A percentile compares a stretch with the other conserved stretches of the same genome.
Evolutionary conservation across 2,113 vertebrate genomes (phyloP).

Genomic region (Prunella fulvescens): DNA sequence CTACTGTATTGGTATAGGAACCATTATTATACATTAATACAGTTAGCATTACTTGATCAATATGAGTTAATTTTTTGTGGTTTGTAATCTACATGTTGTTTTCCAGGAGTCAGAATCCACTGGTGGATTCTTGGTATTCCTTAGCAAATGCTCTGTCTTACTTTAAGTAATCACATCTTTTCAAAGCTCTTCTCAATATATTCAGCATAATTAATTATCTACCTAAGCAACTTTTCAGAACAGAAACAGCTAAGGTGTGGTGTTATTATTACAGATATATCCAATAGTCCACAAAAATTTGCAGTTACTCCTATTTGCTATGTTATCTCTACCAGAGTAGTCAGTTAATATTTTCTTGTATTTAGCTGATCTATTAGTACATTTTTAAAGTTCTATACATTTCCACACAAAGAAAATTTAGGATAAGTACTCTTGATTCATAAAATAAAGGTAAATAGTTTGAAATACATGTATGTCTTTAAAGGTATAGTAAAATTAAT

Average conservation of each 20-base stretch:
- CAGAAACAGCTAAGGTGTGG: not conserved
- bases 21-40: not conserved
- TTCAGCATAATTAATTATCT: not conserved
- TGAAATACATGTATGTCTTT: not conserved
- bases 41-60: not conserved
- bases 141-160: not conserved
- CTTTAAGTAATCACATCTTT: not conserved
- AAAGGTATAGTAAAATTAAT: not conserved
- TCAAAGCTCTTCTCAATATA: not conserved
- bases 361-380: not conserved
- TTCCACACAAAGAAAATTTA: not conserved
- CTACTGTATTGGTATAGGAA: not conserved
- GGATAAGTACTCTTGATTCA: not conserved
- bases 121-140: not conserved
- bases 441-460: not conserved
- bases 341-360: not conserved
- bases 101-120: not conserved
- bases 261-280: not conserved
- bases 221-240: not conserved
- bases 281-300: not conserved
- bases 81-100: not conserved
- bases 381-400: not conserved
- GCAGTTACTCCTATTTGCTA: not conserved
- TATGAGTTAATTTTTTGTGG: not conserved
- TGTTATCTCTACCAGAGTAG: not conserved